These are phyloP conservation scores for Microcebus jonahi DNA, from an alignment of 2,113 vertebrate genomes.

Conservation along the genomic window DNA sequence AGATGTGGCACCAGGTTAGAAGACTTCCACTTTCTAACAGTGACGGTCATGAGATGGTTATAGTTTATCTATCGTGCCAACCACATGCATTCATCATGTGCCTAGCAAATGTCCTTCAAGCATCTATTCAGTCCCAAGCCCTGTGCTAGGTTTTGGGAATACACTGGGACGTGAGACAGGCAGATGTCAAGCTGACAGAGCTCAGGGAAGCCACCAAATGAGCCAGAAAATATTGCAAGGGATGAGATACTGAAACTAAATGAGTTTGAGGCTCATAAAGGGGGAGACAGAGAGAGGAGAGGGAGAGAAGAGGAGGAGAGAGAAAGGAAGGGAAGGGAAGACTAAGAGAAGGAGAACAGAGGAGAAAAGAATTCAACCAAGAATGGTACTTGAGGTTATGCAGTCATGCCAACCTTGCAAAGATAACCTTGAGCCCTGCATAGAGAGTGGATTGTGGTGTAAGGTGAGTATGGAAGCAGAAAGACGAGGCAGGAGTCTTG, in stretches of 20 bases:
- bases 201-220: not conserved
- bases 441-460: not conserved
- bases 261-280: not conserved
- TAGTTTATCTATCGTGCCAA: fast-evolving
- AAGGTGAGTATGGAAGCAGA: not conserved
- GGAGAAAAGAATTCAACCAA: fast-evolving
- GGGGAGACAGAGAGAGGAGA: not conserved
- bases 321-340: not conserved
- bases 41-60: fast-evolving
- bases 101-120: fast-evolving
- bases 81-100: fast-evolving
- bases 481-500: fast-evolving
- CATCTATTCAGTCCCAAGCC: not conserved
- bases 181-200: too few relatives aligned
- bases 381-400: not conserved
- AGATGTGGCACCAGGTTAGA: not conserved
- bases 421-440: not conserved
- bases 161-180: fast-evolving
- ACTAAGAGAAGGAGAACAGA: not conserved
- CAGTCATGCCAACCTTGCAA: too few relatives aligned
- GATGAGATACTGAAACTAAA: not conserved
- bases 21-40: not conserved
- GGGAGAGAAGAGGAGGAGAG: fast-evolving
- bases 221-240: not conserved
- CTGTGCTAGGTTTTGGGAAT: fast-evolving